Evolutionary conservation across 37 sponge, comb jelly and placozoan species (phyloP), one percentile per base, ranked within the genome.

Genomic region (Axinella damicornis): DNA sequence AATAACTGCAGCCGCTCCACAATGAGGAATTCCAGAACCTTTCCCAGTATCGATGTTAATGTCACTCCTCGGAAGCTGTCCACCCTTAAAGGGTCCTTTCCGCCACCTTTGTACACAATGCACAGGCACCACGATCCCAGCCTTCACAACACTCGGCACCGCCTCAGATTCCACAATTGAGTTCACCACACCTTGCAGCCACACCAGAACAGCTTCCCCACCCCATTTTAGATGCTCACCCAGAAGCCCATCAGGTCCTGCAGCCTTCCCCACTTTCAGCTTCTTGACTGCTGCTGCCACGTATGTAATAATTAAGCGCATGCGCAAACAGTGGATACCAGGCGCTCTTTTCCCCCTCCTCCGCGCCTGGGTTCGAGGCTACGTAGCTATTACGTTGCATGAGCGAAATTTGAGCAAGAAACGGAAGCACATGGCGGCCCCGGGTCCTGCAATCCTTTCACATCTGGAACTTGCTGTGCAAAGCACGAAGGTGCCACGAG

Each of bases 171-270:
- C 62, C 4, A 61, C 27, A 14, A 25, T 61, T 61, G 62, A 61
- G 62, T 61, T 61, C 5, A 61, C 62, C 4, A 11, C 12, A 14
- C 27, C 62, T 14, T 14, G n/a, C 13, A 61, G 62, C 62, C 62
- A 61, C 14, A 61, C 5, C 2, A 14, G 62, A 5, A 61, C 5
- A 14, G 62, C 2, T 11, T 61, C 27, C 4, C 62, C 62, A 61
- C 27, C 62, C 62, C n/a, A 61, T 61, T 61, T 61, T 22, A 61
- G 62, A 14, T 61, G 62, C 12, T 61, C 62, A 61, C 13, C 62
- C 5, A 14, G 12, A 25, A 61, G 4, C 4, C 62, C 62, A 61
- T 61, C 62, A 11, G 62, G 62, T 2, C 62, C 62, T 2, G 13
- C 2, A 61, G 62, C 62, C 62, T 11, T 61, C 27, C 62, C 62